Conservation (phyloP, 2,113 vertebrate species). For the Hyla sarda region DNA sequence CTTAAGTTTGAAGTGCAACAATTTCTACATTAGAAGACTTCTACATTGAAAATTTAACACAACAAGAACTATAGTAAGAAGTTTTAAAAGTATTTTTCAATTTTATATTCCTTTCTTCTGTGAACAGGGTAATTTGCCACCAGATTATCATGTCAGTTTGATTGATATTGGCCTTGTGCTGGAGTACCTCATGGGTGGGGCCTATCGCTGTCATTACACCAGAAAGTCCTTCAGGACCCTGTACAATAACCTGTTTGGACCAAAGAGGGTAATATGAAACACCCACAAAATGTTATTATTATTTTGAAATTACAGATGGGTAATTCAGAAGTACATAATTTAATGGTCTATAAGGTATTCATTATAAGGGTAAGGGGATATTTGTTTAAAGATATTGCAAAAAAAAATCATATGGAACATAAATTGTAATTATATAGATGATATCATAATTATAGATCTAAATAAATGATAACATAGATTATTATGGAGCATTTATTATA, state of each 20-base stretch:
- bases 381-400: no score
- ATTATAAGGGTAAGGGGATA: no score
- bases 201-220: constrained; percentile 96
- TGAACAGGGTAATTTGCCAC: constrained; percentile 94
- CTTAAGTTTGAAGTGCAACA: no score
- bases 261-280: constrained; percentile 86
- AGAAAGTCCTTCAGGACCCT: constrained; percentile 94
- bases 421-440: neutral
- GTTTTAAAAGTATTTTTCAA: constrained; percentile 19
- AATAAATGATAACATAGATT: neutral
- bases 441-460: neutral
- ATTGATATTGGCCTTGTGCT: constrained; percentile 97
- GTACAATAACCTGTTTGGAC: constrained; percentile 96
- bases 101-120: constrained; percentile 44
- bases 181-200: constrained; percentile 97
- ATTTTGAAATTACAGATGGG: neutral
- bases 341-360: no score
- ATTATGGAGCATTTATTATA: neutral
- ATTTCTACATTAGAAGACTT: no score
- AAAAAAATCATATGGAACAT: neutral
- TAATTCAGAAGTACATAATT: neutral
- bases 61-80: neutral
- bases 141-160: constrained; percentile 97
- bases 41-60: no score
- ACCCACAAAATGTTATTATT: no score